These are phyloP conservation scores for Struthio camelus DNA, from an alignment of 2,113 vertebrate genomes.

Conservation along the genomic window DNA sequence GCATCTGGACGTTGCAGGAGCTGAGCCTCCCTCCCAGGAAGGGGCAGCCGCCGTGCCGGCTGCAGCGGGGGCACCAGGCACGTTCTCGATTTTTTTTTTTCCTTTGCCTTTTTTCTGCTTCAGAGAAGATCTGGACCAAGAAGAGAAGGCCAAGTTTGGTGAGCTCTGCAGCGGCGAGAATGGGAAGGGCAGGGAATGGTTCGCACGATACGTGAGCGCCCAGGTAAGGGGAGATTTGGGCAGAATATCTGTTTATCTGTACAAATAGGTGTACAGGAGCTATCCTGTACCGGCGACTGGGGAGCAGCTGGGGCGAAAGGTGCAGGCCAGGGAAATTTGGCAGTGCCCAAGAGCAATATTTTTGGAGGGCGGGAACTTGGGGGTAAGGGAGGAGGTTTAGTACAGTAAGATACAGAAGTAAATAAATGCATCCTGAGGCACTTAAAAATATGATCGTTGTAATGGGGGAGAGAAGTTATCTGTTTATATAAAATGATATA, in stretches of 20 bases:
- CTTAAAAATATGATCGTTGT: neutral
- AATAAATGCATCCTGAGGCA: neutral
- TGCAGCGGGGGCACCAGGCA: accelerated
- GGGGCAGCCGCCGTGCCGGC: neutral
- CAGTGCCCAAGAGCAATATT: neutral
- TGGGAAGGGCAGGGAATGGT: conserved; percentile 94
- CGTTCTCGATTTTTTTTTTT: neutral
- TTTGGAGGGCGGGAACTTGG: neutral
- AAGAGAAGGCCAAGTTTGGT: conserved; percentile 94
- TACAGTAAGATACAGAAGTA: neutral
- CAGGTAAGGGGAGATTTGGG: conserved; percentile 78
- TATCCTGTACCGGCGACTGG: accelerated
- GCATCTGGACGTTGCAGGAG: neutral
- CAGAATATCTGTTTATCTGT: too few relatives aligned
- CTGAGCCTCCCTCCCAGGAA: neutral
- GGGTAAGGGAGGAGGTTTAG: neutral
- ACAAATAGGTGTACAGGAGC: neutral
- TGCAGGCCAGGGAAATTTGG: neutral
- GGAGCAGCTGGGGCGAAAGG: neutral
- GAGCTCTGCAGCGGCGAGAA: conserved; percentile 89
- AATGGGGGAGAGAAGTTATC: accelerated
- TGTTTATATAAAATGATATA: neutral
- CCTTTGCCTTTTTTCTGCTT: neutral
- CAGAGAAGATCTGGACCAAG: conserved; percentile 93
- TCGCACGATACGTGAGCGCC: conserved; percentile 90